Evolutionary conservation across 2,888 invertebrate genomes (phyloP), one percentile per base, ranked within the genome.

Genomic region (Nematopogon swammerdamellus): DNA sequence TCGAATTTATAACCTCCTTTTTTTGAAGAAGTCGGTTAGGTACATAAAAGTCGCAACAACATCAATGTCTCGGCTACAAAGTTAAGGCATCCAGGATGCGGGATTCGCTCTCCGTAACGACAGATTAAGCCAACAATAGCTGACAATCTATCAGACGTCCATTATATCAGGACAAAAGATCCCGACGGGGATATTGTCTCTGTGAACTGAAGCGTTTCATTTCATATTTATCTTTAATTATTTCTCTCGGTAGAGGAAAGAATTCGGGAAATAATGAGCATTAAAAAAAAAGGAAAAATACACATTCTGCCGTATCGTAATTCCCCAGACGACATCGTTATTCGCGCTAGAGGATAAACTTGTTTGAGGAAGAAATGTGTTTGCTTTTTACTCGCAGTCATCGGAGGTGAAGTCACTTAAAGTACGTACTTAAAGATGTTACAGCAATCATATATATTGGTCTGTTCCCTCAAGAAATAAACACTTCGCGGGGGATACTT

Each of bases 141-240:
- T 64, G 70, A 70, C 71, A 70, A 72, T 70, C 70, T 72, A 72
- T 75, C 68, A 71, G 59, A 63, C 68, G 63, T 69, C 68, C 67
- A 67, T 73, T 73, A 36, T 70, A 65, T 56, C 61, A 62, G 72
- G 71, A 76, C 70, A 73, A 76, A 71, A 69, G 70, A 14, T 14
- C 63, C 55, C 57, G 62, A 63, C 59, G 63, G 63, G 59, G 63
- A 63, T 62, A 63, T 59, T 64, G 65, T 64, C 60, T 58, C 52
- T 54, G 66, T 62, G 67, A 70, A 76, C 68, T 70, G 72, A 60
- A 73, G 64, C 73, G 67, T 70, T 76, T 74, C 71, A 70, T 79
- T 72, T 74, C 71, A 72, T 77, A 75, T 79, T 77, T 77, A 77
- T 74, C 72, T 79, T 79, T 77, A 76, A 77, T 79, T 76, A 76